These are phyloP conservation scores for Martes martes DNA, from an alignment of 2,113 vertebrate genomes.

Conservation along the genomic window DNA sequence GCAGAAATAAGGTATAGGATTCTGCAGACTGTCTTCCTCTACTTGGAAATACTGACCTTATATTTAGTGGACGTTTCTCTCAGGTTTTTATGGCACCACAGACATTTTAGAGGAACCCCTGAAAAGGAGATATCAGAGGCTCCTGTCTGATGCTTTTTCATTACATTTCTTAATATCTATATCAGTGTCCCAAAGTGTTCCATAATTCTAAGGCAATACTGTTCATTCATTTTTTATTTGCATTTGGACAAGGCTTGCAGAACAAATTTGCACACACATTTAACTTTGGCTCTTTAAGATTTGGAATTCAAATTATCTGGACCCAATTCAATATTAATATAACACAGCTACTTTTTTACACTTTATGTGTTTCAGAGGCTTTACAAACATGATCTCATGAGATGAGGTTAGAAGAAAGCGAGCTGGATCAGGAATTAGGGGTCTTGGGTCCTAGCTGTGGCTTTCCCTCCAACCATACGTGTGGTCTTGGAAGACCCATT, in stretches of 20 bases:
- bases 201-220: slow-evolving; percentile 19
- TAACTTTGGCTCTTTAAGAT: slow-evolving; percentile 58
- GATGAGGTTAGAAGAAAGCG: not conserved
- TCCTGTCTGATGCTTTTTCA: not conserved
- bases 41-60: not conserved
- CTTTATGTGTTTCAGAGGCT: slow-evolving; percentile 3
- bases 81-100: not conserved
- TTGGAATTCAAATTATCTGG: slow-evolving; percentile 64
- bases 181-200: slow-evolving; percentile 18
- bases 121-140: not conserved
- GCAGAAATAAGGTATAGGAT: not conserved
- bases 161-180: slow-evolving; percentile 33
- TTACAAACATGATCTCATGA: not conserved
- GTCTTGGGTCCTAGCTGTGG: not conserved
- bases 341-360: not conserved
- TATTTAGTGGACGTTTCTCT: not conserved
- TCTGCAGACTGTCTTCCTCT: not conserved
- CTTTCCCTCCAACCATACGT: not conserved
- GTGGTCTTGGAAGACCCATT: not conserved
- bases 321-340: slow-evolving; percentile 32
- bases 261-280: slow-evolving; percentile 63
- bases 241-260: slow-evolving; percentile 61
- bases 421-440: not conserved
- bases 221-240: slow-evolving; percentile 64
- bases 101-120: not conserved